phyloP scores from a whole-genome alignment of 2,113 vertebrate species.

The Chloropsis cyanopogon region DNA sequence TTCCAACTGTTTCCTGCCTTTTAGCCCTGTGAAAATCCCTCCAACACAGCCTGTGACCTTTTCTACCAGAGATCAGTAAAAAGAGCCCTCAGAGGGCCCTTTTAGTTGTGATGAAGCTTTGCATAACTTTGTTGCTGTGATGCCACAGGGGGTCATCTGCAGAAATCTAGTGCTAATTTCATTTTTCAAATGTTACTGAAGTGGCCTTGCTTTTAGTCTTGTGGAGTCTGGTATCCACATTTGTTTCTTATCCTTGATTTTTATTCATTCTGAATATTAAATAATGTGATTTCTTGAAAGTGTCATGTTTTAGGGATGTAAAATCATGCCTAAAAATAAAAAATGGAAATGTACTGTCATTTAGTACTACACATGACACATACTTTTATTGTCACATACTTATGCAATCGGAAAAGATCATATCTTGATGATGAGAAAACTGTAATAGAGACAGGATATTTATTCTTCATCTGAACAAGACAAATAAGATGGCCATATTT shows the following conservation, averaged over 20 bases:
- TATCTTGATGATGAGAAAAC: not conserved
- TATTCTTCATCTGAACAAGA: not conserved
- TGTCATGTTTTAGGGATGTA: not conserved
- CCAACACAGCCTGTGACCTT: slow-evolving; percentile 70
- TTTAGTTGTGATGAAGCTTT: slow-evolving; percentile 36
- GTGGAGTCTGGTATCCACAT: not conserved
- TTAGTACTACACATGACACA: not conserved
- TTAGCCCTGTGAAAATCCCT: slow-evolving; percentile 54
- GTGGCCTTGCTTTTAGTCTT: not conserved
- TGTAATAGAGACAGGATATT: not conserved
- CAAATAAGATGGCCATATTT: not conserved
- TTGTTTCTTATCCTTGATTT: not conserved
- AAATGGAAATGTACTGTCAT: not conserved
- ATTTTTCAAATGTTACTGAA: not conserved
- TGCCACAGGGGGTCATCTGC: not conserved
- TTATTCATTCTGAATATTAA: not conserved
- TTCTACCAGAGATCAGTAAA: slow-evolving; percentile 50
- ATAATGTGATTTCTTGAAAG: not conserved
- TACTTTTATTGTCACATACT: not conserved
- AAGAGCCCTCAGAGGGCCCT: slow-evolving; percentile 48
- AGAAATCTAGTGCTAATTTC: slow-evolving; percentile 22
- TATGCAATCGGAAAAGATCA: not conserved
- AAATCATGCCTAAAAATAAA: not conserved
- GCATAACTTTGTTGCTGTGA: slow-evolving; percentile 37
- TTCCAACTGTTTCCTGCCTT: slow-evolving; percentile 39